Evolutionary conservation across 1,140 invertebrate species (phyloP).

Genomic region (Calycopis cecrops): DNA sequence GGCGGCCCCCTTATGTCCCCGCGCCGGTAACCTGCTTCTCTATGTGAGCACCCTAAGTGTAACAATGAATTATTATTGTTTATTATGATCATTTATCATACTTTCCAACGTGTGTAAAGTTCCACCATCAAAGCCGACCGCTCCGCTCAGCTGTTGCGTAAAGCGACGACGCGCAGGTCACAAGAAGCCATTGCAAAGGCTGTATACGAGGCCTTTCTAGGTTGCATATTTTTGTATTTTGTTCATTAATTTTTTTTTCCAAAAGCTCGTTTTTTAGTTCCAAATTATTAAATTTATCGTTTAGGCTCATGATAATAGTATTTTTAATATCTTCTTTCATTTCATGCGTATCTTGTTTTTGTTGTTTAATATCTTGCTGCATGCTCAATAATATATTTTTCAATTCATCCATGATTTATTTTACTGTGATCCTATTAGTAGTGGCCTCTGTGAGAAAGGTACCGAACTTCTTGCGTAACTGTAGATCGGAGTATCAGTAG

Average conservation of each 20-base stretch:
- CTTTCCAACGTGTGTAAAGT: too few species aligned
- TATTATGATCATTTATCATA: too few species aligned
- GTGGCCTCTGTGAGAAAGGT: conserved; percentile 14
- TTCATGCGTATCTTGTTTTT: conserved; percentile 34
- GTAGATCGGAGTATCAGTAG: not conserved
- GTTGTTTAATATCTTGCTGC: conserved; percentile 31
- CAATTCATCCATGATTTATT: conserved; percentile 29
- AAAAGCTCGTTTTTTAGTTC: conserved; percentile 33
- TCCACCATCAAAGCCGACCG: too few species aligned
- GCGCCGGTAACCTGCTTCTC: too few species aligned
- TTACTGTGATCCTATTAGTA: conserved; percentile 4
- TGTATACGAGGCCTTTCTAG: conserved; percentile 35
- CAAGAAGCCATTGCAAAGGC: too few species aligned
- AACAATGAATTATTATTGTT: too few species aligned
- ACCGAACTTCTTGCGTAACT: not conserved
- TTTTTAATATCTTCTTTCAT: conserved; percentile 37
- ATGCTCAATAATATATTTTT: conserved; percentile 30
- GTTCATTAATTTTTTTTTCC: conserved; percentile 31
- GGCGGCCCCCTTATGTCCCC: too few species aligned
- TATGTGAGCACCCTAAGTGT: too few species aligned
- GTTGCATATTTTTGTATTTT: conserved; percentile 26
- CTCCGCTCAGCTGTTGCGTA: too few species aligned
- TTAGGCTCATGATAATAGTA: conserved; percentile 31
- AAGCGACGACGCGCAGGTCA: too few species aligned
- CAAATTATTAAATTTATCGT: conserved; percentile 30